phyloP scores from a whole-genome alignment of 2,113 vertebrate genomes.

The Speoplatyrhinus poulsoni region DNA sequence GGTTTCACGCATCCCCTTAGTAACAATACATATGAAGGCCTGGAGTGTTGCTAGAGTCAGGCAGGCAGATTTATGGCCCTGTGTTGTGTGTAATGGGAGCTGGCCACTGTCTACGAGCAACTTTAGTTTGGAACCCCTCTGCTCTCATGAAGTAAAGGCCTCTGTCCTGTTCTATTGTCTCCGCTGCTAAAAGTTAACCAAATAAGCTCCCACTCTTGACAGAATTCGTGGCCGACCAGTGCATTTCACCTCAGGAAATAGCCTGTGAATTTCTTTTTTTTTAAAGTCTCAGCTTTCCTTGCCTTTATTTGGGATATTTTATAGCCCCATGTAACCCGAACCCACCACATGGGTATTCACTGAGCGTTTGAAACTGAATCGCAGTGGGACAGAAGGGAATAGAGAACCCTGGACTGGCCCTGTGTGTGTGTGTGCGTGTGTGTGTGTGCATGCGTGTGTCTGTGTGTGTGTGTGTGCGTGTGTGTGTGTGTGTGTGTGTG shows the following conservation, averaged over 20 bases:
- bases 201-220: slow-evolving; percentile 49
- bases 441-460: slow-evolving; percentile 20
- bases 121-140: slow-evolving; percentile 59
- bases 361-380: slow-evolving; percentile 76
- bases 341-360: slow-evolving; percentile 73
- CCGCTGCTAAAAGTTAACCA: slow-evolving; percentile 38
- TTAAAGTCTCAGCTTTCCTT: slow-evolving; percentile 32
- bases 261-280: slow-evolving; percentile 47
- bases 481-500: slow-evolving; percentile 7
- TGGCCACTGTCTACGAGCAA: slow-evolving; percentile 51
- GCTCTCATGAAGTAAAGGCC: slow-evolving; percentile 36
- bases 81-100: slow-evolving; percentile 68
- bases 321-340: slow-evolving; percentile 72
- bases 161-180: slow-evolving; percentile 64
- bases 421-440: slow-evolving; percentile 22
- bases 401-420: slow-evolving; percentile 60
- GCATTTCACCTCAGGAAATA: slow-evolving; percentile 69
- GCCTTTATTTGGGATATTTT: slow-evolving; percentile 79
- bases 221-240: slow-evolving; percentile 57
- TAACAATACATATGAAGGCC: slow-evolving; percentile 70
- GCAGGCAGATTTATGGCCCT: slow-evolving; percentile 62
- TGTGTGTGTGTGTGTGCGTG: slow-evolving; percentile 12
- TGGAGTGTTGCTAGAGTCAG: slow-evolving; percentile 54
- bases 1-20: slow-evolving; percentile 55
- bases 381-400: slow-evolving; percentile 66